Evolutionary conservation across 2,888 invertebrate species (phyloP).

Genomic region (Eremobia ochroleuca): DNA sequence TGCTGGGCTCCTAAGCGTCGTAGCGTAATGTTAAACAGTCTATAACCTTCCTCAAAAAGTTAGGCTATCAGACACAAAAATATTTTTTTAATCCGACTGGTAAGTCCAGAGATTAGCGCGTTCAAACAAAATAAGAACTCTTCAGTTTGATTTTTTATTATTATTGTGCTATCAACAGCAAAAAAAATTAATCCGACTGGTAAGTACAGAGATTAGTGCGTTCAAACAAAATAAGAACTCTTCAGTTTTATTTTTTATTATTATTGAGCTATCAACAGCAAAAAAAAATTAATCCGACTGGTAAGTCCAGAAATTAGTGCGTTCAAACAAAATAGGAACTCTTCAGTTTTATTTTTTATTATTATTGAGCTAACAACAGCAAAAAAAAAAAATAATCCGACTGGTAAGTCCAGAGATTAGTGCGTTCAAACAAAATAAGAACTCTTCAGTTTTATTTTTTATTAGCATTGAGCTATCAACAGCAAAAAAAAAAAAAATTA

Average conservation of each 20-base stretch:
- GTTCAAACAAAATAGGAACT: neutral
- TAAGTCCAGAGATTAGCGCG: neutral
- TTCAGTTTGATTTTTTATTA: neutral
- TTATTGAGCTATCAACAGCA: neutral
- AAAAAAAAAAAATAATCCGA: too few relatives aligned
- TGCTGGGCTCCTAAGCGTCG: neutral
- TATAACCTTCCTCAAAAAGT: neutral
- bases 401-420: neutral
- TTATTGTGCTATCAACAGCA: neutral
- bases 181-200: too few relatives aligned
- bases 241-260: neutral
- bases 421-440: neutral
- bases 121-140: neutral
- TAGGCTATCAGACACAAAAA: neutral
- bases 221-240: neutral
- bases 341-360: neutral
- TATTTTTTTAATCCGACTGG: accelerated
- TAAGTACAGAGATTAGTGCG: neutral
- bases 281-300: accelerated
- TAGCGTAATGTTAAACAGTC: neutral
- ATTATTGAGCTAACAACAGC: neutral
- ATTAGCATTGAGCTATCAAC: neutral
- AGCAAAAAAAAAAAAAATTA: too few relatives aligned
- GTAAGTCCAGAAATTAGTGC: neutral
- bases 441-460: neutral